These are phyloP conservation scores for Gopherus flavomarginatus DNA, from an alignment of 2,113 vertebrate genomes.

Conservation along the genomic window DNA sequence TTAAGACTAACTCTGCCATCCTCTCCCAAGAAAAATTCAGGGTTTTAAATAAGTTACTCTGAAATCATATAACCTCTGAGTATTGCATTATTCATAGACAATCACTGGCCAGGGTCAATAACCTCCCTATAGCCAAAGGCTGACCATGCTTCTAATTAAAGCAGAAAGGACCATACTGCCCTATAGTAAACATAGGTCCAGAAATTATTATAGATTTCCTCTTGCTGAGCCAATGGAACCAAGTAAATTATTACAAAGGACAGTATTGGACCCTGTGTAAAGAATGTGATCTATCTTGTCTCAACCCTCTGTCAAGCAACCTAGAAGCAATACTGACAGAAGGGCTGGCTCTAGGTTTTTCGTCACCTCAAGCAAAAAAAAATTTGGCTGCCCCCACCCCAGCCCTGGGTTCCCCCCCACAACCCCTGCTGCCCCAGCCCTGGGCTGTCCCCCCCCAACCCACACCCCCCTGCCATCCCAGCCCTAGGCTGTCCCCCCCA, in stretches of 20 bases:
- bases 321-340: neutral
- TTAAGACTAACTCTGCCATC: neutral
- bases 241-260: neutral
- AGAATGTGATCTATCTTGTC: rapidly evolving
- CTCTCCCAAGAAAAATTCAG: neutral
- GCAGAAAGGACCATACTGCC: neutral
- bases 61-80: rapidly evolving
- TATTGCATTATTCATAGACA: neutral
- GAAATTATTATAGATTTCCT: neutral
- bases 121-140: neutral
- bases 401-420: too few species aligned
- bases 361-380: too few species aligned
- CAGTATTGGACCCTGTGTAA: neutral
- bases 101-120: neutral
- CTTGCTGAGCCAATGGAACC: neutral
- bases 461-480: too few species aligned
- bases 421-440: too few species aligned
- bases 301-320: neutral
- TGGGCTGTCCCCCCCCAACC: too few species aligned
- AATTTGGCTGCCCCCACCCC: too few species aligned
- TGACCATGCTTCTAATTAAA: neutral
- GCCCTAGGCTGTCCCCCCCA: too few species aligned
- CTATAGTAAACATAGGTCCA: neutral
- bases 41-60: neutral
- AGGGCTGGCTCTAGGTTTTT: too few species aligned